Evolutionary conservation across 2,797 vertebrate genomes (phyloP).

Genomic region (Falco peregrinus): DNA sequence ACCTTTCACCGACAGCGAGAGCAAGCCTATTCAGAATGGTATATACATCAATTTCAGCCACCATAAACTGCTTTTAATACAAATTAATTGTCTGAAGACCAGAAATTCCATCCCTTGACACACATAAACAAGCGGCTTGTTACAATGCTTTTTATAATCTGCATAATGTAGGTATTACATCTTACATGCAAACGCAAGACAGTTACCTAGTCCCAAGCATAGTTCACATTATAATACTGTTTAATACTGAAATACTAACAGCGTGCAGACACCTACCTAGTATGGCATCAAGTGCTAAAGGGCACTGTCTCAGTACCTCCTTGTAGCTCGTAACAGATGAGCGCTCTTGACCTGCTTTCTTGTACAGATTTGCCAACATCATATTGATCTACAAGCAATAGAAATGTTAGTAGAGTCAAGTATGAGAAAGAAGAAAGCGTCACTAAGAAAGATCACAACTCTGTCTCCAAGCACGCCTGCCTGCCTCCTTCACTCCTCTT

Average conservation of each 20-base stretch:
- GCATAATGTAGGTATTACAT: rapidly evolving
- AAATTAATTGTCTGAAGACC: background rate
- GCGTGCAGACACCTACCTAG: conserved; percentile 80
- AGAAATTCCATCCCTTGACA: background rate
- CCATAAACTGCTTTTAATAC: background rate
- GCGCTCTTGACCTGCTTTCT: conserved; percentile 96
- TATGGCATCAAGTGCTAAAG: conserved; percentile 94
- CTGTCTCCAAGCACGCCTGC: background rate
- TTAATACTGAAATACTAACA: background rate
- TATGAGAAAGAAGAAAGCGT: background rate
- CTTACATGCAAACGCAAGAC: background rate
- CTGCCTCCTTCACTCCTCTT: background rate
- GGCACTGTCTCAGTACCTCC: conserved; percentile 96
- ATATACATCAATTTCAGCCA: background rate
- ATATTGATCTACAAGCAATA: conserved; percentile 90
- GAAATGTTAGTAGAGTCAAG: background rate
- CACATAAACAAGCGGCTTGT: background rate
- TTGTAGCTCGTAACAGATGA: conserved; percentile 98
- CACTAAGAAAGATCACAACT: background rate
- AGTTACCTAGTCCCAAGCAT: background rate
- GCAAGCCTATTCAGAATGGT: conserved; percentile 81
- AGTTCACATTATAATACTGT: background rate
- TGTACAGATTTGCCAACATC: conserved; percentile 98
- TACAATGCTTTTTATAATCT: background rate
- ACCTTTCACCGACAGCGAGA: conserved; percentile 96